Evolutionary conservation across 2,113 vertebrate species (phyloP).

Genomic region (Colossoma macropomum): DNA sequence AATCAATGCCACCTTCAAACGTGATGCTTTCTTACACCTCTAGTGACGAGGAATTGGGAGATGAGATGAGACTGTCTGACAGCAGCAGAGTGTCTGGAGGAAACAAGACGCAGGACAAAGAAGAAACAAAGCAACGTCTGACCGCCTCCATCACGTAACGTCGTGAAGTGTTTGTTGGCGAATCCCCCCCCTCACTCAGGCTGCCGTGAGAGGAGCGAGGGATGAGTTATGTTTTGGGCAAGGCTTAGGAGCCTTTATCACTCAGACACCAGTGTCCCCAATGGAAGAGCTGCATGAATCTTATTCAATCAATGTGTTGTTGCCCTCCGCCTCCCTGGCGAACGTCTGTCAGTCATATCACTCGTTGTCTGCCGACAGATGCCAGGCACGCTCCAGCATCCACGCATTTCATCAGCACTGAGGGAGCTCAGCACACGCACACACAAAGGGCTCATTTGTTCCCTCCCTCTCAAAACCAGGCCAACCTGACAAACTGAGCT

Average conservation of each 20-base stretch:
- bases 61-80: not conserved
- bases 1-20: not conserved
- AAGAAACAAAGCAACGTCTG: not conserved
- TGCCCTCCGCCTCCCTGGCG: constrained; percentile 3
- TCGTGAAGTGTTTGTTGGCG: not conserved
- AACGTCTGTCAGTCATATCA: constrained; percentile 30
- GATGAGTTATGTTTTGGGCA: constrained; percentile 24
- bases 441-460: not conserved
- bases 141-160: not conserved
- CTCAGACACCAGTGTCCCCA: constrained; percentile 11
- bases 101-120: constrained; percentile 2
- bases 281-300: constrained; percentile 37
- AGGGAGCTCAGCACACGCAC: not conserved
- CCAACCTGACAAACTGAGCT: not conserved
- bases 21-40: not conserved
- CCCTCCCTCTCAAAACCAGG: not conserved
- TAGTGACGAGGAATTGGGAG: not conserved
- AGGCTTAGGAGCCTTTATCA: constrained; percentile 35
- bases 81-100: not conserved
- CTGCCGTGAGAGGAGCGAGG: not conserved
- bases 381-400: not conserved
- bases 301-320: constrained; percentile 17
- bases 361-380: constrained; percentile 31
- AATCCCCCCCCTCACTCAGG: not conserved
- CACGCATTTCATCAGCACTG: constrained; percentile 1